Percentiles rank a stretch among this genome's conserved stretches.
phyloP scores from a whole-genome alignment of 2,113 vertebrate genomes.

The Hemichromis elongatus region DNA sequence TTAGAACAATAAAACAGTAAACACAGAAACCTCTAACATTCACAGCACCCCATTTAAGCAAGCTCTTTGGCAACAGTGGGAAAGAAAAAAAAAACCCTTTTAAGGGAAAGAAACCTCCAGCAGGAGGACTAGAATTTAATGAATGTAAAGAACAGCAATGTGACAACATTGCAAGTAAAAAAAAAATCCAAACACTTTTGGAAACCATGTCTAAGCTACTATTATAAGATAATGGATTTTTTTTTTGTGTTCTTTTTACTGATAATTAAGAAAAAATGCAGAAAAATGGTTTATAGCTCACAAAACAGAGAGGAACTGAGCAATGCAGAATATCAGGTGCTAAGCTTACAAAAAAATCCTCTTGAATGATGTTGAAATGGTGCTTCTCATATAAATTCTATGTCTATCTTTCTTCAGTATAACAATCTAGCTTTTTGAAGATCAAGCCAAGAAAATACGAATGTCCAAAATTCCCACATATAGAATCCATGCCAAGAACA shows the following conservation, averaged over 20 bases:
- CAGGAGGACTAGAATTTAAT: neutral
- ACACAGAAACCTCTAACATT: neutral
- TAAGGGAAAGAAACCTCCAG: neutral
- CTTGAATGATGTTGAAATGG: neutral
- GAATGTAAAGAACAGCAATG: no score
- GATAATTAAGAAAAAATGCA: neutral
- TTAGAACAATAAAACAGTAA: neutral
- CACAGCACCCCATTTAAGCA: neutral
- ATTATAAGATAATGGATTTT: rapidly evolving
- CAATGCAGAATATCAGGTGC: neutral
- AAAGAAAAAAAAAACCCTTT: neutral
- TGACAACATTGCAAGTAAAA: no score
- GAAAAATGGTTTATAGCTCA: neutral
- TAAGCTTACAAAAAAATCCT: neutral
- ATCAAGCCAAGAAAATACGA: neutral
- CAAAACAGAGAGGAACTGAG: neutral
- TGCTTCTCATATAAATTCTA: neutral
- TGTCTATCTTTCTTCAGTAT: neutral
- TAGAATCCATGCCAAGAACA: neutral
- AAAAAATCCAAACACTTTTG: neutral
- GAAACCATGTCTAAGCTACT: neutral
- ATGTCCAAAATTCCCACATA: neutral
- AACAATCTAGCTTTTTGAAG: neutral
- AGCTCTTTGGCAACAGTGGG: neutral
- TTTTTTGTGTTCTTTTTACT: rapidly evolving